Base-by-base conservation (phyloP, 1,140 invertebrate genomes). In the Catajapyx aquilonaris region DNA sequence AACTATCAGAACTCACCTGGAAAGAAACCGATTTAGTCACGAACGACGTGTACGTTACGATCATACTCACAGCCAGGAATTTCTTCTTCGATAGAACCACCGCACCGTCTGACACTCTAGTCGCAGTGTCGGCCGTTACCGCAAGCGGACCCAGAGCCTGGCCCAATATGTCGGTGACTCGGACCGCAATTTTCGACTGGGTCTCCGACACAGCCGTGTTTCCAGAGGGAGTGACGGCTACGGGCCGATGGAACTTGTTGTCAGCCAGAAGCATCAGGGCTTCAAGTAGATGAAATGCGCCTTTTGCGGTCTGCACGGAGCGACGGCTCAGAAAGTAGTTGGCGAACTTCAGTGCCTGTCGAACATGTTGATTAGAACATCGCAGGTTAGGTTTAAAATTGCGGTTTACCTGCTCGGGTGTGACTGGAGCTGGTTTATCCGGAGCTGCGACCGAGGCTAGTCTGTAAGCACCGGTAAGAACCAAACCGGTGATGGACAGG, bases 241-340 rank as follows among this genome's bases (percentile, higher is more conserved):
- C 67, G 18, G 83, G 84, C 28, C 66, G 52, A 42, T 69, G 63
- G 48, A 59, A 71, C 61, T 73, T 68, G 45, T 76, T 77, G 2
- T 56, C 61, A 11, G 74, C 68, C 9, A 86, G 60, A 20, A 65
- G 62, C 41, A 68, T 66, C n/a, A 90, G 59, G 0, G 79, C 77
- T 40, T 85, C 77, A 2, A 91, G 54, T 16, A 95, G 62, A 38
- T 74, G 66, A 28, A 73, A 71, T 9, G 76, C 79, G 20, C 84
- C 84, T 53, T 81, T 81, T 0, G 76, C 61, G 18, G 79, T 73
- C 52, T 84, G 84, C 2, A 94, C 86, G 34, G 81, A 85, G 46
- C 77, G 73, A 21, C 90, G 68, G n/a, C 77, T 84, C 25, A 93
- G 57, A 45, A 95, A 71, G 61, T 95, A 96, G 53, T 84, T 85